Evolutionary conservation across 2,888 invertebrate genomes (phyloP), one percentile per base, ranked within the genome.

Genomic region (Hemicrepidius hirtus): DNA sequence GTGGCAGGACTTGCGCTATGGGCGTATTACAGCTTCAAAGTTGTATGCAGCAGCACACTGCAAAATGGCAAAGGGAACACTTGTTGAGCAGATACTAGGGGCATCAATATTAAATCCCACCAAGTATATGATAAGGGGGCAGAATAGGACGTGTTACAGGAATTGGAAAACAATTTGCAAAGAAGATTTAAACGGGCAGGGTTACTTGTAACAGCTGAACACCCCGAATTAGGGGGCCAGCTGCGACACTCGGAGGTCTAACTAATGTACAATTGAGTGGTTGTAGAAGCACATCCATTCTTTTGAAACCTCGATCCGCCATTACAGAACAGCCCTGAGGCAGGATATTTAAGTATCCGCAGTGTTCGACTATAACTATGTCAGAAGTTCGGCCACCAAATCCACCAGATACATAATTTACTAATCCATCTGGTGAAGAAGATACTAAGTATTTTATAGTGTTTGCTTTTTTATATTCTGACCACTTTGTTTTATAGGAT

Each of bases 401-500:
- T 55, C 76, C 77, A 20, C 21, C 16, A 13, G 76, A 77, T 62
- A 77, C 69, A 71, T 59, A 77, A 59, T 76, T 77, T 18, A 77
- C 59, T n/a, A 75, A 50, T 10, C 79, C 80, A 63, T 80, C 71
- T 21, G 81, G 77, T 24, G 80, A 79, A 50, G 63, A 66, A 0
- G 74, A 72, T 18, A 81, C 68, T 20, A 79, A 66, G 65, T 76
- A 80, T 65, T 81, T 81, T 0, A 81, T 21, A 9, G 79, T 81
- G 24, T 81, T 79, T 53, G 73, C 71, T 16, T 76, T 74, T 69
- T 78, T 78, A 28, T 83, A 83, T 0, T 82, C 80, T 24, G 84
- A 85, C 84, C 18, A 24, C 82, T 60, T 77, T 84, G 84, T 55
- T 82, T 50, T 3, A 84, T 6, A 4, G 83, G 77, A 46, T 82